These are phyloP conservation scores for Spodoptera picta DNA, from an alignment of 2,888 invertebrate species.

Conservation along the genomic window DNA sequence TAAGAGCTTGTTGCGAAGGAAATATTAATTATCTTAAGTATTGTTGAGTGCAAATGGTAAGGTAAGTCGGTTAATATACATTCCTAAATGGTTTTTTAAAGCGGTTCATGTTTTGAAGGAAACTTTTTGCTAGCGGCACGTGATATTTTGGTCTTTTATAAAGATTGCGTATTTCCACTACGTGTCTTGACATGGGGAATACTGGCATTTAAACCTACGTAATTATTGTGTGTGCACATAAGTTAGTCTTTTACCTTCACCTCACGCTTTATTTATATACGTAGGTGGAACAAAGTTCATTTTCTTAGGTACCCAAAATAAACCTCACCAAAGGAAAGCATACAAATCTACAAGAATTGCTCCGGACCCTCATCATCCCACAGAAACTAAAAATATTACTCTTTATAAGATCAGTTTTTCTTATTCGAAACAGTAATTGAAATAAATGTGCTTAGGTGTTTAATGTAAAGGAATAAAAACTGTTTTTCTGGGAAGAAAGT, in stretches of 20 bases:
- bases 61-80: slow-evolving; percentile 20
- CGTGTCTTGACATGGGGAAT: not conserved
- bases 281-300: slow-evolving; percentile 15
- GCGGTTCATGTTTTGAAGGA: not conserved
- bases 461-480: slow-evolving; percentile 84
- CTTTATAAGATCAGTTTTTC: slow-evolving; percentile 64
- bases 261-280: slow-evolving; percentile 18
- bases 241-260: slow-evolving; percentile 7
- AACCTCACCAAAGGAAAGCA: slow-evolving; percentile 9
- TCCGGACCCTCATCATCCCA: slow-evolving; percentile 20
- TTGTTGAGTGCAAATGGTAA: slow-evolving; percentile 40
- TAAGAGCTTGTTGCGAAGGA: slow-evolving; percentile 42
- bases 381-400: slow-evolving; percentile 48
- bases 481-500: slow-evolving; percentile 82
- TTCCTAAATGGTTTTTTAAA: slow-evolving; percentile 9
- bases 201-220: slow-evolving; percentile 12
- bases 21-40: slow-evolving; percentile 48
- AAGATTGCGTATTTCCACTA: not conserved
- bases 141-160: slow-evolving; percentile 5
- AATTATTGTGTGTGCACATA: not conserved
- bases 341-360: slow-evolving; percentile 15
- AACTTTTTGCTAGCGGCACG: not conserved
- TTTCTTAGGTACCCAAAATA: slow-evolving; percentile 11
- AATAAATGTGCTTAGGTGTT: slow-evolving; percentile 82
- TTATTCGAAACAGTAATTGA: slow-evolving; percentile 72